phyloP scores from a whole-genome alignment of 2,888 invertebrate species.

The Microdon myrmicae region DNA sequence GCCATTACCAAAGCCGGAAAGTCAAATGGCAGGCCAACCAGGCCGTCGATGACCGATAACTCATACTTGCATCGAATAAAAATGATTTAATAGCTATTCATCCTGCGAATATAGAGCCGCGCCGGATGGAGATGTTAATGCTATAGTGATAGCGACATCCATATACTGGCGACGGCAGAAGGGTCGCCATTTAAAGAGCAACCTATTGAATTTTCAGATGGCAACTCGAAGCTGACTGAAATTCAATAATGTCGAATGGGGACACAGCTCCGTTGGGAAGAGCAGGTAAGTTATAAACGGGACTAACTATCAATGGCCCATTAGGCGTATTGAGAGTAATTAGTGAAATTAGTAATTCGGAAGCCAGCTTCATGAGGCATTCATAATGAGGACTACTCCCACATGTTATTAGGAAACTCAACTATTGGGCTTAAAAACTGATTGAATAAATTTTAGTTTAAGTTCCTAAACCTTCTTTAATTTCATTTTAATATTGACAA shows the following conservation, averaged over 20 bases:
- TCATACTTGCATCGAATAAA: conserved; percentile 22
- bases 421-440: too few species aligned
- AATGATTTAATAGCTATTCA: conserved; percentile 49
- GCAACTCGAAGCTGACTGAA: conserved; percentile 23
- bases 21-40: not conserved
- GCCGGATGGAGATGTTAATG: conserved; percentile 35
- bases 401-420: too few species aligned
- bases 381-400: too few species aligned
- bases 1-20: not conserved
- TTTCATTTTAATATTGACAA: too few species aligned
- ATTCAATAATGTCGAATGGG: conserved; percentile 24
- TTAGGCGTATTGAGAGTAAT: too few species aligned
- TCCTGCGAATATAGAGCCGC: conserved; percentile 10
- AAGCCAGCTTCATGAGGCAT: too few species aligned
- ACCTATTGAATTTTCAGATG: conserved; percentile 30
- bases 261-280: conserved; percentile 8
- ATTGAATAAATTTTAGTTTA: too few species aligned
- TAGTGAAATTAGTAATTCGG: too few species aligned
- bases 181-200: conserved; percentile 35
- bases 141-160: too few species aligned
- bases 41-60: conserved; percentile 9
- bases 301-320: too few species aligned
- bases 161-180: too few species aligned
- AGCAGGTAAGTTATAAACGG: not conserved
- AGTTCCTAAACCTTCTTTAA: too few species aligned